Base-by-base conservation (phyloP, 2,113 vertebrate species). In the Podiceps cristatus region DNA sequence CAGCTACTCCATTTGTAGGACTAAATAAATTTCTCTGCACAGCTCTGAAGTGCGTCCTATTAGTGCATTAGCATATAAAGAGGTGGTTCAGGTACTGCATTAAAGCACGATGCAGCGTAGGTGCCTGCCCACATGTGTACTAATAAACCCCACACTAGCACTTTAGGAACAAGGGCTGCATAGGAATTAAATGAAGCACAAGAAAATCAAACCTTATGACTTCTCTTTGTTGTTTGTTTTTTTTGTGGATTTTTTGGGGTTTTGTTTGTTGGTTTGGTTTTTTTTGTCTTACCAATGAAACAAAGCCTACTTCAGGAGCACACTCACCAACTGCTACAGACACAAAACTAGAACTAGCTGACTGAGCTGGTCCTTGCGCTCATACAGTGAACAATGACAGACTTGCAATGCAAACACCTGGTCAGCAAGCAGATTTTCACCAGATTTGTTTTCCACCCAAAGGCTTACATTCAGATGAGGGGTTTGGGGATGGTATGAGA, bases 91-190 rank as follows among this genome's bases (percentile, higher is more conserved):
- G 19, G 11, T n/a, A 55, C 62, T 60, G 74, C 81, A 82, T 58
- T 49, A 89, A 78, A 91, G 86, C 86, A 89, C 19, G 47, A 93
- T 83, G 52, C 44, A 78, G 85, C 8, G 64, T 92, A 96, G 96
- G 95, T 80, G 95, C 81, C 94, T 95, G 81, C 96, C 95, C 86
- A 90, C 95, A 40, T 89, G 86, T 87, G 67, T 95, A 93, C 94
- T 84, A 95, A 95, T 91, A 97, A 96, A 88, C 35, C 84, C 63
- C 37, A 0, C 75, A 59, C 18, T 3, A 71, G 28, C 64, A 49
- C 59, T 64, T 69, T 10, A 55, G 72, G 85, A 85, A 87, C 66
- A 80, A 55, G 37, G 58, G 28, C 63, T 52, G 23, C 88, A 79
- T 25, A 84, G 49, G 66, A 95, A 97, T 95, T 74, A 71, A 33